phyloP scores from a whole-genome alignment of 2,113 vertebrate species.

The Pungitius pungitius region DNA sequence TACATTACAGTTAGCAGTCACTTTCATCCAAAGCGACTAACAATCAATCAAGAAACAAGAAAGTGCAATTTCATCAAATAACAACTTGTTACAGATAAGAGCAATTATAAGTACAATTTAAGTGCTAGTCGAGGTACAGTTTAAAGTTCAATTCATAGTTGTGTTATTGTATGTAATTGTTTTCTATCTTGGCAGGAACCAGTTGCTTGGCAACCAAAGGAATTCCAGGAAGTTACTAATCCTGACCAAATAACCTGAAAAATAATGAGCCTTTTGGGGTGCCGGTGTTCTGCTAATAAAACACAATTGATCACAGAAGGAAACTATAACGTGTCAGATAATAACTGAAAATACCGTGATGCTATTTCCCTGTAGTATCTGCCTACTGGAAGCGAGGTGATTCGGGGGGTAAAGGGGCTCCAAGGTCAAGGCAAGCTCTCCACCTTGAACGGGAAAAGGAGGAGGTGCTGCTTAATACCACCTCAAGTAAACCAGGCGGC shows the following conservation, averaged over 20 bases:
- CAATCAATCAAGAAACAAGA: too few species aligned
- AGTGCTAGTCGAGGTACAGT: too few species aligned
- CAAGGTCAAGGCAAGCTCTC: conserved; percentile 56
- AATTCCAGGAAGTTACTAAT: background rate
- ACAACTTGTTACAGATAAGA: too few species aligned
- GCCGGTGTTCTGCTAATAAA: background rate
- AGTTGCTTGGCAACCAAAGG: background rate
- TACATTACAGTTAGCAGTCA: too few species aligned
- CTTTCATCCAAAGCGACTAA: too few species aligned
- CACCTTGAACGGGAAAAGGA: conserved; percentile 54
- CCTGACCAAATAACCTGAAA: background rate
- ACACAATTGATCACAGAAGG: conserved; percentile 16
- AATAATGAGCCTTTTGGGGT: background rate
- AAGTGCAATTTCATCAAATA: too few species aligned
- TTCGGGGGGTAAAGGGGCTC: conserved; percentile 29
- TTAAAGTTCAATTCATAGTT: background rate
- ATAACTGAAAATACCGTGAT: conserved; percentile 29
- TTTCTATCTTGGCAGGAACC: background rate
- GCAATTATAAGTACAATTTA: too few species aligned
- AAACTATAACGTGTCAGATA: background rate
- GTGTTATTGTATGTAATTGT: too few species aligned
- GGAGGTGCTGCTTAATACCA: conserved; percentile 54
- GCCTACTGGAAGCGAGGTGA: conserved; percentile 21
- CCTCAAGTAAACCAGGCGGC: conserved; percentile 39
- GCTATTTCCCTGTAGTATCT: conserved; percentile 23